Base-by-base conservation (phyloP, 2,797 vertebrate genomes). In the Artibeus lituratus region DNA sequence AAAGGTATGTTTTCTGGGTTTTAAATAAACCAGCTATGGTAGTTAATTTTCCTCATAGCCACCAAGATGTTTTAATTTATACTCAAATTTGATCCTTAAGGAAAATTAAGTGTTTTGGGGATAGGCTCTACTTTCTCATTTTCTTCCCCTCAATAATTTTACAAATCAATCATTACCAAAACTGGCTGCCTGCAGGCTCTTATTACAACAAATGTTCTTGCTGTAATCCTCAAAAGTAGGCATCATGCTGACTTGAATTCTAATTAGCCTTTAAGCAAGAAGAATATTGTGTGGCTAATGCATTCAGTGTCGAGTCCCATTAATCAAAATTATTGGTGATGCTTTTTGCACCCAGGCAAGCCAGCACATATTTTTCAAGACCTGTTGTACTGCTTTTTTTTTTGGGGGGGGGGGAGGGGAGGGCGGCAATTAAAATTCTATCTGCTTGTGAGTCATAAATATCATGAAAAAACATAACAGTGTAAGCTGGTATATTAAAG, bases 221-320 rank as follows among this genome's bases (percentile, higher is more conserved):
- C 97, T 97, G 49, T 97, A 96, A 96, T 97, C 96, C 97, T 98
- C 95, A 95, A 92, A 98, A 97, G 92, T 88, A 98, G 94, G 94
- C 98, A 97, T 93, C 91, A 77, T 94, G 94, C 95, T 97, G 96
- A 97, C 95, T 97, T 97, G 97, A 97, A 97, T 97, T 97, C 90
- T 96, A 97, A 98, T 98, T 98, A 98, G 85, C 90, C 94, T 97
- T 96, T 94, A 97, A 97, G 92, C 95, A 96, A 97, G 88, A 98
- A 95, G 94, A 97, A 93, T 91, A 92, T 91, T 91, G 76, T 94
- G 92, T 83, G 90, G 97, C 95, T 96, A 98, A 98, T 97, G 88
- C 78, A 91, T 97, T 91, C 94, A 96, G 78, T 98, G 97, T 98
- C 97, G 97, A 91, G 84, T 91, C 87, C 97, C 95, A 96, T 97